These are phyloP conservation scores for Reticulitermes lucifugus DNA, from an alignment of 2,888 invertebrate species.

Conservation along the genomic window DNA sequence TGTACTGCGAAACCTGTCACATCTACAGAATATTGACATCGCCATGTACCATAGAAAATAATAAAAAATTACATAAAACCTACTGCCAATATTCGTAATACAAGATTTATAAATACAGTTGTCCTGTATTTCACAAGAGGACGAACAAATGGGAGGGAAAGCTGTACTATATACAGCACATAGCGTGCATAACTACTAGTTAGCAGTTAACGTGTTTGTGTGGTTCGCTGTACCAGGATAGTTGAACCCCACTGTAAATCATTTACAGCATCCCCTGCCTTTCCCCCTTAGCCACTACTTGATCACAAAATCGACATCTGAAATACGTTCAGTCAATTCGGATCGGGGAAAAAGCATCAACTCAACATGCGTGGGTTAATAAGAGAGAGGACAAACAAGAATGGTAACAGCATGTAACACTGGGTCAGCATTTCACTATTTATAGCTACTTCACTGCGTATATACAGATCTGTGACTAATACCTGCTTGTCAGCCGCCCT, in stretches of 20 bases:
- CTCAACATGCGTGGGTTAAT: neutral
- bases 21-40: slow-evolving; percentile 14
- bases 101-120: slow-evolving; percentile 13
- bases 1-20: neutral
- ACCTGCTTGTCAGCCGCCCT: no score
- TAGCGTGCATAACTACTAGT: slow-evolving; percentile 21
- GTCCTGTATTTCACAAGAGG: slow-evolving; percentile 20
- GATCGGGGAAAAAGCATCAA: neutral
- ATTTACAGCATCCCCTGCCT: slow-evolving; percentile 7
- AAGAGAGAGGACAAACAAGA: neutral
- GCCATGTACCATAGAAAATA: neutral
- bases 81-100: neutral
- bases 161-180: neutral
- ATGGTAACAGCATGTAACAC: neutral
- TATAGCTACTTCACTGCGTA: no score
- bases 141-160: neutral
- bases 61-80: neutral
- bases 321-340: slow-evolving; percentile 19
- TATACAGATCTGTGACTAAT: no score
- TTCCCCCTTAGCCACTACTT: neutral
- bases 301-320: slow-evolving; percentile 35
- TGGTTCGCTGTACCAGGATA: neutral
- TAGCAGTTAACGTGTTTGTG: neutral
- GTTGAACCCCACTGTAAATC: slow-evolving; percentile 8
- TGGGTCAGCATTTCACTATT: neutral